These are phyloP conservation scores for Gobio gobio DNA, from an alignment of 2,113 vertebrate species.

Conservation along the genomic window DNA sequence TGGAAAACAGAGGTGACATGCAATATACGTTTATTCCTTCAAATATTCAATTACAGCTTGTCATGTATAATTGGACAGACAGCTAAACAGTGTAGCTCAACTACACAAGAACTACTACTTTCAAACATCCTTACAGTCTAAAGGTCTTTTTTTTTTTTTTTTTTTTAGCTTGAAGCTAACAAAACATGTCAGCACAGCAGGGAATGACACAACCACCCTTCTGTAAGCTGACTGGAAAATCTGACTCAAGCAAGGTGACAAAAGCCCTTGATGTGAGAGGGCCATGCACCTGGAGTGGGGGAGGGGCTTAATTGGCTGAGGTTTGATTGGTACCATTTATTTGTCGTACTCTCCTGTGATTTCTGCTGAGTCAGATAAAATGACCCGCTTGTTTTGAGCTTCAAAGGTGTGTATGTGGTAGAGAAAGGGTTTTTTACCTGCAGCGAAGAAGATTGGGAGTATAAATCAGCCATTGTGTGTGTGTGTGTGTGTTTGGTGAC, in stretches of 20 bases:
- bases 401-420: not conserved
- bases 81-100: not conserved
- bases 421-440: not conserved
- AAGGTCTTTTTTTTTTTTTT: no score
- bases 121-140: not conserved
- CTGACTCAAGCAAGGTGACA: not conserved
- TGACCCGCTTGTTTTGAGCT: not conserved
- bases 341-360: not conserved
- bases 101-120: not conserved
- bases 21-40: not conserved
- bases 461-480: conserved; percentile 14
- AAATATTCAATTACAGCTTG: not conserved
- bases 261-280: not conserved
- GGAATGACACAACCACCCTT: not conserved
- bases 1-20: not conserved
- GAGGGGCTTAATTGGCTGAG: not conserved
- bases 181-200: conserved; percentile 7
- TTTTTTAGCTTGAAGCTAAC: not conserved
- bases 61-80: not conserved
- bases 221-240: not conserved
- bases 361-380: not conserved
- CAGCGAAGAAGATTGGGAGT: not conserved
- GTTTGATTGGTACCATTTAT: not conserved
- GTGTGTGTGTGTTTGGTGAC: not conserved
- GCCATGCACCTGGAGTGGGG: not conserved